Evolutionary conservation across 2,888 invertebrate genomes (phyloP), one percentile per base, ranked within the genome.

Genomic region (Apamea sordens): DNA sequence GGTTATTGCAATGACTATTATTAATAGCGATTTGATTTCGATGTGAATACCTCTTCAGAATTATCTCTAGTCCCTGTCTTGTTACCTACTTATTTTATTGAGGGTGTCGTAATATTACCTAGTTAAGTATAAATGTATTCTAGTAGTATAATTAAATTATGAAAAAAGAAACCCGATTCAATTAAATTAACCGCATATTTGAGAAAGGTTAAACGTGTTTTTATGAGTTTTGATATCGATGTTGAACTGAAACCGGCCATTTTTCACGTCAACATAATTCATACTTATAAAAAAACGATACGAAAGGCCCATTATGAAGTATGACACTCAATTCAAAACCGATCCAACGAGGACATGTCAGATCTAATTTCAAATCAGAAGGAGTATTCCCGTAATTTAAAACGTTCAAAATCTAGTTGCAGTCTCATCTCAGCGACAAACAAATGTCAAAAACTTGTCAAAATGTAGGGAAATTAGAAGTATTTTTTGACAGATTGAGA

Each of bases 11-110:
- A 32, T 41, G 10, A 75, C 7, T 28, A 82, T 59, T 41, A 13
- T 41, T 41, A 61, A n/a, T n/a, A 65, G n/a, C 15, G 64, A 74
- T 79, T 32, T 56, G 28, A 65, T 65, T 47, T 41, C 15, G 7
- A 24, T 59, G 7, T 32, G 10, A 76, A 32, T 76, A 50, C n/a
- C 36, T 76, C 18, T 75, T 2, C 44, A 47, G 28, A 28, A 56
- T 79, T 56, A 47, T 36, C 11, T 36, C 11, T 47, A 50, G 21
- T 36, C 18, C 11, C 4, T 18, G 5, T 21, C 41, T 50, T 7
- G 4, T 41, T 36, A 36, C 24, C 32, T 24, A 32, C 24, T 61
- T 24, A 32, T 28, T 28, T 47, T 61, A 50, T 61, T 28, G 21
- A 15, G 10, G 7, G 11, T n/a, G 6, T 18, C 2, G 11, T 50